These are phyloP conservation scores for Pegoplata infirma DNA, from an alignment of 2,888 invertebrate genomes.

Conservation along the genomic window DNA sequence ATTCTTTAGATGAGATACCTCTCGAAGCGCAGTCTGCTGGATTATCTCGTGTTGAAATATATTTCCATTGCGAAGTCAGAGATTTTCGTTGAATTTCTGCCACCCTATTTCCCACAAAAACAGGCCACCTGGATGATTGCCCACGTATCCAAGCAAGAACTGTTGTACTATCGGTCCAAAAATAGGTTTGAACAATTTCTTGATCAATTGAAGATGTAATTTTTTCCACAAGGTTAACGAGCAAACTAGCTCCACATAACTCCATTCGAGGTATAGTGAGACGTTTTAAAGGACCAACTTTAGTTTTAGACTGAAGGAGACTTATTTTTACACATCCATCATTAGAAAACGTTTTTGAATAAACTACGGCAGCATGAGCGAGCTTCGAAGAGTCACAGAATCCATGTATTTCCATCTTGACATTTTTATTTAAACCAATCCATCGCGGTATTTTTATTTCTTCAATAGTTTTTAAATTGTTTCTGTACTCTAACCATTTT, in stretches of 20 bases:
- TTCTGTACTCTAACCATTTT: slow-evolving; percentile 18
- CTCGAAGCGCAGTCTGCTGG: too few relatives aligned
- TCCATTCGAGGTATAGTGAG: slow-evolving; percentile 22
- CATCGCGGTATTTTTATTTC: too few relatives aligned
- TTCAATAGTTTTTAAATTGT: too few relatives aligned
- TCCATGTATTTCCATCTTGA: slow-evolving; percentile 25
- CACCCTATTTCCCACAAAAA: slow-evolving; percentile 22
- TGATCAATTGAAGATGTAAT: background rate
- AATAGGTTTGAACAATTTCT: background rate
- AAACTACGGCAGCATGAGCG: slow-evolving; percentile 36
- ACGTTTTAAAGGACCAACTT: slow-evolving; percentile 27
- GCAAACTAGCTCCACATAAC: slow-evolving; percentile 25
- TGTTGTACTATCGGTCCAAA: slow-evolving; percentile 43
- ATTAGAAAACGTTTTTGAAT: background rate
- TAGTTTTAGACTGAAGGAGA: slow-evolving; percentile 31
- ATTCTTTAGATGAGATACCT: too few relatives aligned
- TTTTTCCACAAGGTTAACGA: slow-evolving; percentile 7
- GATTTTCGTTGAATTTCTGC: slow-evolving; percentile 23
- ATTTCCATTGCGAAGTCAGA: slow-evolving; percentile 7
- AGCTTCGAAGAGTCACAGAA: slow-evolving; percentile 28
- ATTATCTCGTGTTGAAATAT: slow-evolving; percentile 34
- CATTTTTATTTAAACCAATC: background rate
- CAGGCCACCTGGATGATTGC: slow-evolving; percentile 19
- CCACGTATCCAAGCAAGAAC: slow-evolving; percentile 46
- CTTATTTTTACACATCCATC: slow-evolving; percentile 52